A percentile compares a stretch with the other conserved stretches of the same genome.
phyloP scores from a whole-genome alignment of 2,113 vertebrate genomes.

The Corynorhinus townsendii region DNA sequence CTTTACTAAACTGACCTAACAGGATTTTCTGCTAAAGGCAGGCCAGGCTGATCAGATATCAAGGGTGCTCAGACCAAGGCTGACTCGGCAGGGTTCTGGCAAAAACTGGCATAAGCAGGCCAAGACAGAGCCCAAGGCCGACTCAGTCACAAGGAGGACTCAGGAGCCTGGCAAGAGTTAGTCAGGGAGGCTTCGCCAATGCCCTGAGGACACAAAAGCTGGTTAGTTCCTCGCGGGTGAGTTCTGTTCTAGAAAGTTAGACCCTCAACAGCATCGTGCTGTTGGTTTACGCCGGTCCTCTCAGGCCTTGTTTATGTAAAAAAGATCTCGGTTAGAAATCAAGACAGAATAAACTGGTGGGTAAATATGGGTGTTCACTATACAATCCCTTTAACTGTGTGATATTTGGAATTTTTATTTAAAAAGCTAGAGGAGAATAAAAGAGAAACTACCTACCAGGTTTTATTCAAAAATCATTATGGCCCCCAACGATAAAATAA shows the following conservation, averaged over 20 bases:
- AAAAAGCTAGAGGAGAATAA: background rate
- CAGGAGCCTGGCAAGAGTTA: background rate
- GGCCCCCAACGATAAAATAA: background rate
- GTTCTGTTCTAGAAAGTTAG: background rate
- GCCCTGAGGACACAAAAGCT: background rate
- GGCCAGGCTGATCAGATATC: background rate
- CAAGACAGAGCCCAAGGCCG: background rate
- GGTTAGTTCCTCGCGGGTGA: background rate
- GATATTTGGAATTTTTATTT: conserved; percentile 38
- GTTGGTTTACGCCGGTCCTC: background rate
- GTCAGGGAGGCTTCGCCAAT: background rate
- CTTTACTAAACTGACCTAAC: background rate
- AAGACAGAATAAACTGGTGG: background rate
- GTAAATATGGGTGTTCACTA: background rate
- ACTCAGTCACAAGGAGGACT: background rate
- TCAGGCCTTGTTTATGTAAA: background rate
- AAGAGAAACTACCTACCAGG: background rate
- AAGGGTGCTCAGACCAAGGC: background rate
- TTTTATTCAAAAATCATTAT: conserved; percentile 34
- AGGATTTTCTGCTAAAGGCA: background rate
- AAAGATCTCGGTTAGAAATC: background rate
- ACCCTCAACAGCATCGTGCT: background rate
- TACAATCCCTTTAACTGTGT: background rate
- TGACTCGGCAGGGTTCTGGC: background rate
- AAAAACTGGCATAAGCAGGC: background rate